These are phyloP conservation scores for Abrostola tripartita DNA, from an alignment of 2,888 invertebrate species.

Conservation along the genomic window DNA sequence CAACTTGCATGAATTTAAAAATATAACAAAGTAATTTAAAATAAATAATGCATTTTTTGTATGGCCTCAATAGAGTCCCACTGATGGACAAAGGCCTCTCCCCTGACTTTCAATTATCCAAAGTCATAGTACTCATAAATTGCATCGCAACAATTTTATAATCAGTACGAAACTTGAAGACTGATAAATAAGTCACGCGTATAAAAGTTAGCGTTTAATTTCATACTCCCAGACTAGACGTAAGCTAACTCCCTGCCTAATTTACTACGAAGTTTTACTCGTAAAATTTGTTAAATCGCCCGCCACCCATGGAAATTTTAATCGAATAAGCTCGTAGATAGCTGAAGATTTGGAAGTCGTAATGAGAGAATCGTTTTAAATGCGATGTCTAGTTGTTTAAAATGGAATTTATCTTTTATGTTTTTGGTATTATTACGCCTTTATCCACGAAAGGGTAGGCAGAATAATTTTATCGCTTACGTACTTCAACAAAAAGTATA, in stretches of 20 bases:
- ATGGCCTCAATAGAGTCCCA: too few relatives aligned
- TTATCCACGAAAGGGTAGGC: too few relatives aligned
- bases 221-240: constrained; percentile 35
- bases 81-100: too few relatives aligned
- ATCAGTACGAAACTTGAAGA: constrained; percentile 43
- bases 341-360: constrained; percentile 24
- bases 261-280: constrained; percentile 46
- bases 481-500: too few relatives aligned
- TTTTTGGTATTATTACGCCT: too few relatives aligned
- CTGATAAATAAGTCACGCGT: constrained; percentile 50
- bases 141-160: constrained; percentile 33
- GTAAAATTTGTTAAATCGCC: constrained; percentile 52
- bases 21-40: too few relatives aligned
- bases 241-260: constrained; percentile 35
- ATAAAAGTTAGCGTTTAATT: constrained; percentile 53
- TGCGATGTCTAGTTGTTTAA: constrained; percentile 18
- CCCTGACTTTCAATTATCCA: neutral
- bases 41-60: too few relatives aligned
- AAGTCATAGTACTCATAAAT: constrained; percentile 20
- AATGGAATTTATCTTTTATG: too few relatives aligned
- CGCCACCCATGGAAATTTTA: constrained; percentile 39
- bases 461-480: too few relatives aligned
- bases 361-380: constrained; percentile 29
- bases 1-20: too few relatives aligned
- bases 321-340: constrained; percentile 34